These are phyloP conservation scores for Channa striata DNA, from an alignment of 2,797 vertebrate genomes.

Conservation along the genomic window DNA sequence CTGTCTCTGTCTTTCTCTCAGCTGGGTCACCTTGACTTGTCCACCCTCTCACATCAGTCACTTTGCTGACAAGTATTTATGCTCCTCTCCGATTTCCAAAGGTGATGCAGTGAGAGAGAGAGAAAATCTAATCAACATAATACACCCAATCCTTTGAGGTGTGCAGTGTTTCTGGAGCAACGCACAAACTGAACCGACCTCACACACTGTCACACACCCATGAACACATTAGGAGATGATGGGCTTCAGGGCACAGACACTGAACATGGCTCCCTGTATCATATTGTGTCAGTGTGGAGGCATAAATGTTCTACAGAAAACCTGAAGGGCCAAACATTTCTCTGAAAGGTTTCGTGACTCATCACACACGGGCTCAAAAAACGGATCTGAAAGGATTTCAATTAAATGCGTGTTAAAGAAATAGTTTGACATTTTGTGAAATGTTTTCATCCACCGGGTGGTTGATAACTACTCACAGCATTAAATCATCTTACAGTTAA, in stretches of 20 bases:
- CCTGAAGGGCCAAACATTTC: background rate
- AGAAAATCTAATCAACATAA: conserved; percentile 25
- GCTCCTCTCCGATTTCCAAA: conserved; percentile 16
- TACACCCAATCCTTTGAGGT: conserved; percentile 3
- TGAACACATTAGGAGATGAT: conserved; percentile 17
- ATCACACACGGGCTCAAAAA: background rate
- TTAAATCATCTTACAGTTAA: too few relatives aligned
- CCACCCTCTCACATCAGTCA: conserved; percentile 43
- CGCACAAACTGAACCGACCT: conserved; percentile 16
- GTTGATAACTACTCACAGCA: too few relatives aligned
- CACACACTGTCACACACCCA: conserved; percentile 1
- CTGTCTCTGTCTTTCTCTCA: conserved; percentile 11
- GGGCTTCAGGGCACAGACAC: background rate
- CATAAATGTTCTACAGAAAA: background rate
- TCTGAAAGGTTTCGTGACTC: background rate
- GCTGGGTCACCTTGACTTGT: conserved; percentile 73
- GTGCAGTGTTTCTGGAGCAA: conserved; percentile 15
- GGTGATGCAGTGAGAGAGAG: conserved; percentile 26
- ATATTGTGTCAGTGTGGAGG: conserved; percentile 6
- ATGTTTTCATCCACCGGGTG: too few relatives aligned
- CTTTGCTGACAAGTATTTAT: conserved; percentile 55
- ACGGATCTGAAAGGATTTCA: too few relatives aligned
- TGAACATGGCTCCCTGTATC: background rate
- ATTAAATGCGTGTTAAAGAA: too few relatives aligned
- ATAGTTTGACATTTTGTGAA: too few relatives aligned